These are phyloP conservation scores for Hippocampus mohnikei DNA, from an alignment of 2,113 vertebrate species.

Conservation along the genomic window DNA sequence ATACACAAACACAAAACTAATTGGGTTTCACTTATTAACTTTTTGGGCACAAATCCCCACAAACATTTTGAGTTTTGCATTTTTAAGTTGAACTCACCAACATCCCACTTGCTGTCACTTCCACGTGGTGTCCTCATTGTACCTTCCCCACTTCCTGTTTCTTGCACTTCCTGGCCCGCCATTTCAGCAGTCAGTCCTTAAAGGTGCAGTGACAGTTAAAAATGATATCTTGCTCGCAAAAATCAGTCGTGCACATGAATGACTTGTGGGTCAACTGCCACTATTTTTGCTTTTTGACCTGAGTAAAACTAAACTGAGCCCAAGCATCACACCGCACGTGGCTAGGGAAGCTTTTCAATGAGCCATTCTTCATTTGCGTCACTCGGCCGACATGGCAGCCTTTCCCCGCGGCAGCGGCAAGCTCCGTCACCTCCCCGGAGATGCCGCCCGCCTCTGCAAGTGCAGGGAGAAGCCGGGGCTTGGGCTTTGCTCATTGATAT, in stretches of 20 bases:
- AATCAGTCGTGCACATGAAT: background rate
- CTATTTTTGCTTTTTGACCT: background rate
- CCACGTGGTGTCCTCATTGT: background rate
- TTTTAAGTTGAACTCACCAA: background rate
- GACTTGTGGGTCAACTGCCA: background rate
- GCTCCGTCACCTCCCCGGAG: constrained; percentile 63
- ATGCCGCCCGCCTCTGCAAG: constrained; percentile 46
- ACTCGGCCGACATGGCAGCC: constrained; percentile 45
- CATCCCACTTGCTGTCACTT: background rate
- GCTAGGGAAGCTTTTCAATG: constrained; percentile 35
- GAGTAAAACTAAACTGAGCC: background rate
- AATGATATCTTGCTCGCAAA: background rate
- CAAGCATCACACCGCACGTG: background rate
- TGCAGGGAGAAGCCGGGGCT: constrained; percentile 44
- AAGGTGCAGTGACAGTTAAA: background rate
- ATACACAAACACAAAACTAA: too few relatives aligned
- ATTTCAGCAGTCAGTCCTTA: background rate
- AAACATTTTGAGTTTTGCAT: background rate
- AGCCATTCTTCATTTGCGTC: constrained; percentile 52
- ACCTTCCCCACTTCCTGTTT: background rate
- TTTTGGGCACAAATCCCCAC: background rate
- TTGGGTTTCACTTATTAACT: too few relatives aligned
- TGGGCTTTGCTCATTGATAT: constrained; percentile 70
- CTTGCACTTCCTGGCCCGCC: background rate
- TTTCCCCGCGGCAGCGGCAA: constrained; percentile 43